Conservation (phyloP, 2,797 vertebrate genomes). For the Momotus momota region DNA sequence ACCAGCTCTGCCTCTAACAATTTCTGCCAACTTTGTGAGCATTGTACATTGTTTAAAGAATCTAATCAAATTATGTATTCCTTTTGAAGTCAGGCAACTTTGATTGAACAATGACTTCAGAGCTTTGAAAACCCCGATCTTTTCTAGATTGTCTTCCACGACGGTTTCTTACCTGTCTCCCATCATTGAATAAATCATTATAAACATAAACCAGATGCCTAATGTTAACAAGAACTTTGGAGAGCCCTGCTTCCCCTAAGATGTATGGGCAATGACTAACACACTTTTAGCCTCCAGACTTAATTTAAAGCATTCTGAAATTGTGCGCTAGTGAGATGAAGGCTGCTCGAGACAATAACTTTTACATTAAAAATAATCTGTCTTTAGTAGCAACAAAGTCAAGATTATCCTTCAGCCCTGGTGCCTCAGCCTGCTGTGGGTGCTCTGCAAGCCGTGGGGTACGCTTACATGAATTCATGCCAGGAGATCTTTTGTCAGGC, state of each 20-base stretch:
- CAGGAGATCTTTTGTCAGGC: background rate
- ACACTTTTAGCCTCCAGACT: conserved; percentile 56
- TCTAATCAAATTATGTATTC: conserved; percentile 21
- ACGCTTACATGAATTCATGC: background rate
- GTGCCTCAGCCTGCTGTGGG: background rate
- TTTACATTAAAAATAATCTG: conserved; percentile 52
- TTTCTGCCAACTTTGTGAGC: conserved; percentile 26
- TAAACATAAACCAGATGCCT: conserved; percentile 74
- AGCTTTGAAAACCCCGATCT: conserved; percentile 65
- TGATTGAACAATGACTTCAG: conserved; percentile 57
- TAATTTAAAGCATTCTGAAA: conserved; percentile 69
- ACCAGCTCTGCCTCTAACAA: conserved; percentile 29
- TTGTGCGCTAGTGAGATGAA: conserved; percentile 47
- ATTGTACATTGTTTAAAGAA: conserved; percentile 33
- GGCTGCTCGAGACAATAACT: conserved; percentile 52
- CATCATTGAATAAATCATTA: conserved; percentile 64
- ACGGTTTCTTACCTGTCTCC: conserved; percentile 65
- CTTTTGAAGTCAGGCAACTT: conserved; percentile 63
- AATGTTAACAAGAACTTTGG: conserved; percentile 58
- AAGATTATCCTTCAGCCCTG: conserved; percentile 16
- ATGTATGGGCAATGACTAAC: conserved; percentile 64
- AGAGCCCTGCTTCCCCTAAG: conserved; percentile 16
- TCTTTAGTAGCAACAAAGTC: conserved; percentile 47
- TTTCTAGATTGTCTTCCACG: conserved; percentile 65
- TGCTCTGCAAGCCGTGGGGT: background rate